Evolutionary conservation across 1,140 invertebrate species (phyloP).

Genomic region (Eueides isabella): DNA sequence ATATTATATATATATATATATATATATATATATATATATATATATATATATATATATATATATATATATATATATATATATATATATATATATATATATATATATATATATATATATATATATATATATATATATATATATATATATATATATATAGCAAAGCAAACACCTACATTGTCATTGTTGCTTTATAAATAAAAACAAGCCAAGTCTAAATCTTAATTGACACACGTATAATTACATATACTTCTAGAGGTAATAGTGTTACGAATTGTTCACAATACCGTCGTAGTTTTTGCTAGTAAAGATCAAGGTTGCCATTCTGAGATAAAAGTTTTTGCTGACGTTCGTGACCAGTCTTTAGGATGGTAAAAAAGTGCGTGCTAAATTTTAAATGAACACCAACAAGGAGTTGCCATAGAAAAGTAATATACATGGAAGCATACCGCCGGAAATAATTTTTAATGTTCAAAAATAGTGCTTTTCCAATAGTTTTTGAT

Average conservation of each 20-base stretch:
- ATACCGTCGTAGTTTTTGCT: conserved; percentile 67
- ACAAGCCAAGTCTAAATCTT: conserved; percentile 32
- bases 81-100: too few relatives aligned
- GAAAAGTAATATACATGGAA: conserved; percentile 34
- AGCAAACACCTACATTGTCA: neutral
- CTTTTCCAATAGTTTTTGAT: conserved; percentile 9
- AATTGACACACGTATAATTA: conserved; percentile 40
- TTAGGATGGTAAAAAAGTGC: conserved; percentile 66
- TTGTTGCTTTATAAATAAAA: conserved; percentile 28
- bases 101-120: too few relatives aligned
- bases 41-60: too few relatives aligned
- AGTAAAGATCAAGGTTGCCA: conserved; percentile 73
- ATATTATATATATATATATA: too few relatives aligned
- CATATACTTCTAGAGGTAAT: conserved; percentile 39
- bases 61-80: too few relatives aligned
- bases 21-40: too few relatives aligned
- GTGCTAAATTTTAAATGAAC: conserved; percentile 75
- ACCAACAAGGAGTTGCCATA: conserved; percentile 53
- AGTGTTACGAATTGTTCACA: conserved; percentile 50
- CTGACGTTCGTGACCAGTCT: conserved; percentile 73
- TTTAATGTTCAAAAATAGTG: conserved; percentile 30
- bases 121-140: too few relatives aligned
- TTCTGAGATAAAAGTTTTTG: conserved; percentile 73
- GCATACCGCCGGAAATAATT: conserved; percentile 38
- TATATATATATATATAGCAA: too few relatives aligned